Percentiles rank a stretch among this genome's conserved stretches.
phyloP scores from a whole-genome alignment of 2,888 invertebrate genomes.

The Protodeltote pygarga region DNA sequence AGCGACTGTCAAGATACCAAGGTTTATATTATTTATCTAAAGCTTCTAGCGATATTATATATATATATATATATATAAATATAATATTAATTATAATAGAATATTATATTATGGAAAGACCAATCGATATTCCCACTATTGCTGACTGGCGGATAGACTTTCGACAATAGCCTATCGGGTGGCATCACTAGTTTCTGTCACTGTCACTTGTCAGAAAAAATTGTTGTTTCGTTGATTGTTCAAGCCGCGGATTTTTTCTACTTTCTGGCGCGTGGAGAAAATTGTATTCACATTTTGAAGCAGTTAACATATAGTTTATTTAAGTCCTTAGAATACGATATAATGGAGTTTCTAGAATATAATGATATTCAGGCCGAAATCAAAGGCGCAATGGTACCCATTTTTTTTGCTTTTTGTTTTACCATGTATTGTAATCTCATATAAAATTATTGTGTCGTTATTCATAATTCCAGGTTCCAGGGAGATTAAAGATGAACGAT shows the following conservation, averaged over 20 bases:
- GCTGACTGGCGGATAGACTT: no score
- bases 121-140: no score
- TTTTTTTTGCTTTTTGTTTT: background rate
- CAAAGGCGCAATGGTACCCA: constrained; percentile 93
- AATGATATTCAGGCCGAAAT: constrained; percentile 94
- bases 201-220: constrained; percentile 40
- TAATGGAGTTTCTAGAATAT: constrained; percentile 95
- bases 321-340: constrained; percentile 10
- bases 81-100: no score
- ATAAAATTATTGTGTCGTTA: constrained; percentile 10
- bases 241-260: constrained; percentile 31
- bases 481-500: constrained; percentile 96
- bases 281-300: constrained; percentile 27
- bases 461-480: constrained; percentile 90
- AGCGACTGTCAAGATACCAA: no score
- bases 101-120: no score
- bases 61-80: no score
- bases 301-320: background rate
- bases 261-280: constrained; percentile 37
- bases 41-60: no score
- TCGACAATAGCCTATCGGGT: no score
- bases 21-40: no score
- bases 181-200: no score
- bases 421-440: background rate
- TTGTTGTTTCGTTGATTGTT: constrained; percentile 33